phyloP scores from a whole-genome alignment of 1,140 invertebrate species.

The Heliconius nattereri region DNA sequence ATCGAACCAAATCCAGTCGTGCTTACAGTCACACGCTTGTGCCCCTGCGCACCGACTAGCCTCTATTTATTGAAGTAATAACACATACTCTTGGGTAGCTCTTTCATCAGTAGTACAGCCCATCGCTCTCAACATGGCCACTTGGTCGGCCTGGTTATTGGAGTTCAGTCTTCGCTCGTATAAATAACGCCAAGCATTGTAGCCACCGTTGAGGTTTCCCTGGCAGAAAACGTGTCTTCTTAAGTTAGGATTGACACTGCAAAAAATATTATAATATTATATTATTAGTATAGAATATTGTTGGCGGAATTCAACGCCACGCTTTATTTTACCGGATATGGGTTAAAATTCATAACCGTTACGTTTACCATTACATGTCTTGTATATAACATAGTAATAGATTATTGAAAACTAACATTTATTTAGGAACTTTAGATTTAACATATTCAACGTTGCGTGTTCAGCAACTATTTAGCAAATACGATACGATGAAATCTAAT shows the following conservation, averaged over 20 bases:
- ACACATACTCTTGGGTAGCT: conserved; percentile 56
- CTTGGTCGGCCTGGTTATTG: conserved; percentile 81
- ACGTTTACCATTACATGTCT: background rate
- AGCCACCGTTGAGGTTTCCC: conserved; percentile 76
- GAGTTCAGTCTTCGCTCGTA: conserved; percentile 73
- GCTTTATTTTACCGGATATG: background rate
- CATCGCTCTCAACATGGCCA: conserved; percentile 81
- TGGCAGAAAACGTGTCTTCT: conserved; percentile 81
- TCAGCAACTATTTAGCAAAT: conserved; percentile 32
- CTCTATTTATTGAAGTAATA: background rate
- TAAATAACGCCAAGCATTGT: conserved; percentile 81
- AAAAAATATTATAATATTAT: too few relatives aligned
- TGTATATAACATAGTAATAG: background rate
- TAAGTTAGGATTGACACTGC: conserved; percentile 68
- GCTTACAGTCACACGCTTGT: too few relatives aligned
- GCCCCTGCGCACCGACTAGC: too few relatives aligned
- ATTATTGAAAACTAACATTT: background rate
- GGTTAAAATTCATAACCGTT: background rate
- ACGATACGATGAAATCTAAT: conserved; percentile 36
- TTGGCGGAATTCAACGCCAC: background rate
- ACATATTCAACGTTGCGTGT: conserved; percentile 37
- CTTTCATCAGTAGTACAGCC: conserved; percentile 78
- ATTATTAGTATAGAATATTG: too few relatives aligned
- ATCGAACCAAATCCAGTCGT: too few relatives aligned
- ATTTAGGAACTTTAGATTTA: background rate